Percentiles rank a stretch among this genome's conserved stretches.
These are phyloP conservation scores for Enteromius viviparus DNA, from an alignment of 2,797 vertebrate genomes.

Conservation along the genomic window DNA sequence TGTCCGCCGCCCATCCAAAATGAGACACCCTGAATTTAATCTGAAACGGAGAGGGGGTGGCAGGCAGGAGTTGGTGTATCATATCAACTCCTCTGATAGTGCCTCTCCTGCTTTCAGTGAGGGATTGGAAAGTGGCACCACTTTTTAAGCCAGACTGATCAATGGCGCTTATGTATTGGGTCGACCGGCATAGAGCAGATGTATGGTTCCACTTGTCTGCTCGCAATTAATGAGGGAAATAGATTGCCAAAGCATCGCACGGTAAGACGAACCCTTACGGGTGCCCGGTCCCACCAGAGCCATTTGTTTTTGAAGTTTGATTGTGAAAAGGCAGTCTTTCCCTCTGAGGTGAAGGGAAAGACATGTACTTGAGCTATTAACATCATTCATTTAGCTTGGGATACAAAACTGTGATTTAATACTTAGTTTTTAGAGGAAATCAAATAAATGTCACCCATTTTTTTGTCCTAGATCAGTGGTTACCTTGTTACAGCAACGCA, in stretches of 20 bases:
- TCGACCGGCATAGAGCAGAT: conserved; percentile 78
- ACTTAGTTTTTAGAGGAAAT: conserved; percentile 17
- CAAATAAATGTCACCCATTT: conserved; percentile 7
- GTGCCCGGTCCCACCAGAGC: conserved; percentile 52
- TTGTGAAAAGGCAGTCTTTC: conserved; percentile 53
- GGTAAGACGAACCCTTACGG: conserved; percentile 62
- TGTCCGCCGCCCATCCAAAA: conserved; percentile 74
- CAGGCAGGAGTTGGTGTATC: conserved; percentile 78
- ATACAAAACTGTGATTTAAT: conserved; percentile 22
- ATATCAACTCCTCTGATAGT: conserved; percentile 84
- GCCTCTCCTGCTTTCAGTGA: conserved; percentile 76
- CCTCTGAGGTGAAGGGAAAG: conserved; percentile 55
- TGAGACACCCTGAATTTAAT: conserved; percentile 73
- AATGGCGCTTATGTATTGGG: conserved; percentile 84
- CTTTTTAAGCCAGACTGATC: conserved; percentile 83
- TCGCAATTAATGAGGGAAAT: conserved; percentile 66
- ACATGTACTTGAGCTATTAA: conserved; percentile 29
- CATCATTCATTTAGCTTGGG: conserved; percentile 13
- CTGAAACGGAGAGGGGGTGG: conserved; percentile 65
- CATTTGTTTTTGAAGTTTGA: conserved; percentile 62
- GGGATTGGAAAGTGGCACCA: conserved; percentile 82
- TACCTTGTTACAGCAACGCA: neutral
- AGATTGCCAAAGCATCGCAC: conserved; percentile 61
- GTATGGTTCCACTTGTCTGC: conserved; percentile 75
- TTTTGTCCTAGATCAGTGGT: neutral